Base-by-base conservation (phyloP, 1,140 invertebrate genomes). In the Drosophila asahinai region DNA sequence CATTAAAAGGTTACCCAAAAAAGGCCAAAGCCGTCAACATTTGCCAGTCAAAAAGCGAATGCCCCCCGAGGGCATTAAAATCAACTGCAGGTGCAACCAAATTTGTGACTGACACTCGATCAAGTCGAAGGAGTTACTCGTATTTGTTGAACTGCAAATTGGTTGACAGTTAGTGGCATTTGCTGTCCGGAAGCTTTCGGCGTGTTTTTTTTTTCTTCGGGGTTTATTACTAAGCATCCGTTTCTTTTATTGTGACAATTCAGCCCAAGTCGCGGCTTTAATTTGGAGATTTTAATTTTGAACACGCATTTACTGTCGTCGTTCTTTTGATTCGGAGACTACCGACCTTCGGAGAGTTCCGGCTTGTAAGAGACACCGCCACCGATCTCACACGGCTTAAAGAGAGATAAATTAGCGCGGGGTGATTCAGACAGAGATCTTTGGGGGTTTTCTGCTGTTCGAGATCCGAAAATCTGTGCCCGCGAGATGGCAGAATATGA, bases 241-340 rank as follows among this genome's bases (percentile, higher is more conserved):
- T 84, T 87, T 70, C 62, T 57, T 73, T 86, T 19, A 79, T 81
- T 86, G 84, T 90, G 86, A 87, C 86, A 87, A 84, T 72, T 70
- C 63, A 55, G 27, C 55, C 43, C 30, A 47, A 58, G 68, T 38
- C 40, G 33, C n/a, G 36, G 30, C 47, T 74, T 81, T 66, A 52
- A 72, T 68, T 66, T 73, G 11, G 30, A 54, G 43, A 36, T 74
- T 78, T 79, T 76, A 72, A 67, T 86, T 75, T 68, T 77, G 57
- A 76, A 81, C 81, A 90, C 74, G 68, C 59, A 68, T 86, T 80
- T 81, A 68, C 65, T 70, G 83, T 68, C 55, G 75, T 62, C 49
- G 43, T 68, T 60, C 62, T 80, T 70, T 51, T 64, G 52, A 61
- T 73, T 60, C 49, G 57, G 61, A 25, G 8, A 38, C 36, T 38